phyloP scores from a whole-genome alignment of 1,140 invertebrate species.

The Temnothorax nylanderi region DNA sequence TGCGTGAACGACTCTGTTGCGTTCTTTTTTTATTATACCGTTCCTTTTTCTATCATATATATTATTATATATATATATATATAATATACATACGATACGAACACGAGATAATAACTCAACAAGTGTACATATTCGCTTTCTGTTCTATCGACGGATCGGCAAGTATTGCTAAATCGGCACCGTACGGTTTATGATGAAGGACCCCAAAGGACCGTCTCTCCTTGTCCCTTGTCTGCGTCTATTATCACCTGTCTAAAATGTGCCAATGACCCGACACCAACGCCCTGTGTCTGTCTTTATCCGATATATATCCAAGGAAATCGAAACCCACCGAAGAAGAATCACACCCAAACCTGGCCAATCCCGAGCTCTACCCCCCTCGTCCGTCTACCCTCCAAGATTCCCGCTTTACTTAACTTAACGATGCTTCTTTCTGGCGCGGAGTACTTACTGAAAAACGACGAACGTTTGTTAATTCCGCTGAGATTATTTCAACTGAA shows the following conservation, averaged over 20 bases:
- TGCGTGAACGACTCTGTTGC: slow-evolving; percentile 69
- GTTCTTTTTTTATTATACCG: slow-evolving; percentile 70
- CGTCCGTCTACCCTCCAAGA: background rate
- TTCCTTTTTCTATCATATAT: slow-evolving; percentile 67
- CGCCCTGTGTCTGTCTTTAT: slow-evolving; percentile 80
- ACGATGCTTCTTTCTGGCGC: slow-evolving; percentile 54
- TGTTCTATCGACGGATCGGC: slow-evolving; percentile 74
- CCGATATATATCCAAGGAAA: slow-evolving; percentile 70
- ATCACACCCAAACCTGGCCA: slow-evolving; percentile 39
- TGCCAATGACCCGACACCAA: slow-evolving; percentile 75
- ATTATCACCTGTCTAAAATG: slow-evolving; percentile 83
- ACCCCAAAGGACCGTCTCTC: slow-evolving; percentile 81
- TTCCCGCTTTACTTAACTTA: slow-evolving; percentile 38
- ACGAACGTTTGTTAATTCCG: slow-evolving; percentile 43
- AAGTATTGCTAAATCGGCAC: slow-evolving; percentile 69
- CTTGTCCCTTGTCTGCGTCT: slow-evolving; percentile 87
- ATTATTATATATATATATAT: slow-evolving; percentile 27
- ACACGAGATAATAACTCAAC: slow-evolving; percentile 55
- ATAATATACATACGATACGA: slow-evolving; percentile 68
- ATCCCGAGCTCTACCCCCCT: background rate
- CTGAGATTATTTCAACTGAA: slow-evolving; percentile 54
- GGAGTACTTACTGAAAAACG: slow-evolving; percentile 23
- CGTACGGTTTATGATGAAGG: slow-evolving; percentile 64
- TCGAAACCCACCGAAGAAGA: slow-evolving; percentile 68
- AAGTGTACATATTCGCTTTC: slow-evolving; percentile 42